Conservation (phyloP, 1,140 invertebrate species). For the Cherax quadricarinatus region DNA sequence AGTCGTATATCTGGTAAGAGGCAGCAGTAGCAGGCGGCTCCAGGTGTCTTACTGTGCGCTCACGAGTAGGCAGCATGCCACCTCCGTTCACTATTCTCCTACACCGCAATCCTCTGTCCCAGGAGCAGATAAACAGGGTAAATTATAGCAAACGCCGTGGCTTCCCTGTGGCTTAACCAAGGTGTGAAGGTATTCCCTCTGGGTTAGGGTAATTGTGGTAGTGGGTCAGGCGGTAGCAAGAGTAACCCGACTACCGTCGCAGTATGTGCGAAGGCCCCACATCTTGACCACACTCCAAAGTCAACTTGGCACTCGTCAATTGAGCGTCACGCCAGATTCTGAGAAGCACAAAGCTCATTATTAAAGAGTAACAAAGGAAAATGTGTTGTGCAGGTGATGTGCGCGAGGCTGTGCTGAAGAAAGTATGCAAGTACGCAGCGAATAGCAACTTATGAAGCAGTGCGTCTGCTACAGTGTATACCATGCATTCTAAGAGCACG, state of each 20-base stretch:
- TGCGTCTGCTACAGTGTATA: too few relatives aligned
- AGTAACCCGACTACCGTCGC: not conserved
- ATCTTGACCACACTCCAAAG: slow-evolving; percentile 47
- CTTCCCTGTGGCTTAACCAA: too few relatives aligned
- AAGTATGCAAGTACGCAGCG: too few relatives aligned
- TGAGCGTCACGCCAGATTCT: slow-evolving; percentile 11
- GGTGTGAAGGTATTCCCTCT: too few relatives aligned
- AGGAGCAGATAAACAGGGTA: too few relatives aligned
- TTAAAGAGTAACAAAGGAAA: not conserved
- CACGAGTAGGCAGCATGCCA: not conserved
- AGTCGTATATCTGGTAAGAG: too few relatives aligned
- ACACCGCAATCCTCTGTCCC: not conserved
- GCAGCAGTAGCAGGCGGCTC: too few relatives aligned
- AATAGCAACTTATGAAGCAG: too few relatives aligned
- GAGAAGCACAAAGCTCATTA: not conserved
- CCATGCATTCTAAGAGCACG: too few relatives aligned
- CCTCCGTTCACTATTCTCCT: not conserved
- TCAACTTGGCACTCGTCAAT: slow-evolving; percentile 42
- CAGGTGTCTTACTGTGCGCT: not conserved
- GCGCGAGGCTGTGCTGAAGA: not conserved
- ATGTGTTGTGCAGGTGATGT: not conserved
- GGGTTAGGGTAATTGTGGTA: too few relatives aligned
- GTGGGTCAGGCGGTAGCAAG: too few relatives aligned
- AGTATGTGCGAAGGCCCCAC: not conserved
- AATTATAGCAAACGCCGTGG: too few relatives aligned